phyloP scores from a whole-genome alignment of 2,113 vertebrate species.

The Callithrix jacchus region DNA sequence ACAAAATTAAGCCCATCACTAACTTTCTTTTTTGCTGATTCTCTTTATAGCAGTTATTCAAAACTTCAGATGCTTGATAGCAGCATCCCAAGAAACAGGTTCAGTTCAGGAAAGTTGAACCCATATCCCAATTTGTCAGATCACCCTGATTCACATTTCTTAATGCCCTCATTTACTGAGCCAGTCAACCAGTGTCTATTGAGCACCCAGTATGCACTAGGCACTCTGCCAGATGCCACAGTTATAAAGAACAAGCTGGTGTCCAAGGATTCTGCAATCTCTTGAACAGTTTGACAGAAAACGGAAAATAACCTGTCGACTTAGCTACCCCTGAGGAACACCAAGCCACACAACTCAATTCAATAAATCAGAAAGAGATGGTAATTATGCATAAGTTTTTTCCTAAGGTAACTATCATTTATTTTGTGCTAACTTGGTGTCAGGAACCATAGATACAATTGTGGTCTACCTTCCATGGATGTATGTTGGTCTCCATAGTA shows the following conservation, averaged over 20 bases:
- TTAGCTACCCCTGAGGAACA: not conserved
- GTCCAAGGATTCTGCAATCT: not conserved
- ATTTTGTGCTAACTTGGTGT: not conserved
- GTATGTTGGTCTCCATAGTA: not conserved
- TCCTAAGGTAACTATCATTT: not conserved
- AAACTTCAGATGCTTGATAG: not conserved
- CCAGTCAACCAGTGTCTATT: not conserved
- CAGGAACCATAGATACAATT: not conserved
- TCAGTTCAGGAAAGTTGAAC: not conserved
- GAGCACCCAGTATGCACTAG: not conserved
- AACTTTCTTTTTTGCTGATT: not conserved
- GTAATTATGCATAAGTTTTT: not conserved
- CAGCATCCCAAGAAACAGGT: not conserved
- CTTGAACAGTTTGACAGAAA: not conserved
- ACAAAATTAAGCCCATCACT: not conserved
- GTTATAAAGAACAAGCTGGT: not conserved
- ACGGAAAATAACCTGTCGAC: not conserved
- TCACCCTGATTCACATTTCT: not conserved
- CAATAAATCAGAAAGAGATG: not conserved
- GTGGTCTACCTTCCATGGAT: not conserved
- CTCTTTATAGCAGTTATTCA: not conserved
- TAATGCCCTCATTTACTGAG: not conserved
- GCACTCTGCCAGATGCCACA: not conserved
- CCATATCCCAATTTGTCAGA: not conserved
- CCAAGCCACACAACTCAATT: not conserved